Evolutionary conservation across 2,888 invertebrate species (phyloP).

Genomic region (Euzophera pinguis): DNA sequence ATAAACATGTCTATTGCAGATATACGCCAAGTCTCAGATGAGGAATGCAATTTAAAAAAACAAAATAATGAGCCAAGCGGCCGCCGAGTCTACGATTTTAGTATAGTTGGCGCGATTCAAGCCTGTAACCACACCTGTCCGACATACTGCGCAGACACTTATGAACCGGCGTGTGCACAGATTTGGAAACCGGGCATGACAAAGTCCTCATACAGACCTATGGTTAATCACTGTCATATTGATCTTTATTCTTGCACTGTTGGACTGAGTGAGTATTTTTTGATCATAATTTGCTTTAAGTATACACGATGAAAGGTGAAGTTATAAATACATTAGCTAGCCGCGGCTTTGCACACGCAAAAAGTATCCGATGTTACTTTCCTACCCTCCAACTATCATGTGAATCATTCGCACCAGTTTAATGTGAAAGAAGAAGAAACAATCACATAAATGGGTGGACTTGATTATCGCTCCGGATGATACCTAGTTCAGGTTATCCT

Average conservation of each 20-base stretch:
- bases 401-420: no score
- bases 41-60: constrained; percentile 30
- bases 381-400: no score
- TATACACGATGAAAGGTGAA: no score
- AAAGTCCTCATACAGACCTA: constrained; percentile 30
- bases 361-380: no score
- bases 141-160: constrained; percentile 55
- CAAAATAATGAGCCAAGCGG: constrained; percentile 13
- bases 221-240: constrained; percentile 71
- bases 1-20: constrained; percentile 26
- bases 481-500: no score
- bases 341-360: no score
- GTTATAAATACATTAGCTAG: no score
- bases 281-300: constrained; percentile 4
- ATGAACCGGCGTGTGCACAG: constrained; percentile 59
- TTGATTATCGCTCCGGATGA: no score
- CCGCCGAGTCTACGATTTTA: constrained; percentile 48
- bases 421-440: no score
- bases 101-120: constrained; percentile 55
- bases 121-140: constrained; percentile 67
- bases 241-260: constrained; percentile 60
- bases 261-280: constrained; percentile 53
- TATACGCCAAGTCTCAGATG: constrained; percentile 35
- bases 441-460: no score
- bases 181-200: constrained; percentile 40